Percentiles rank a stretch among this genome's conserved stretches.
Conservation (phyloP, 2,888 invertebrate genomes). For the Sialis fuliginosa region DNA sequence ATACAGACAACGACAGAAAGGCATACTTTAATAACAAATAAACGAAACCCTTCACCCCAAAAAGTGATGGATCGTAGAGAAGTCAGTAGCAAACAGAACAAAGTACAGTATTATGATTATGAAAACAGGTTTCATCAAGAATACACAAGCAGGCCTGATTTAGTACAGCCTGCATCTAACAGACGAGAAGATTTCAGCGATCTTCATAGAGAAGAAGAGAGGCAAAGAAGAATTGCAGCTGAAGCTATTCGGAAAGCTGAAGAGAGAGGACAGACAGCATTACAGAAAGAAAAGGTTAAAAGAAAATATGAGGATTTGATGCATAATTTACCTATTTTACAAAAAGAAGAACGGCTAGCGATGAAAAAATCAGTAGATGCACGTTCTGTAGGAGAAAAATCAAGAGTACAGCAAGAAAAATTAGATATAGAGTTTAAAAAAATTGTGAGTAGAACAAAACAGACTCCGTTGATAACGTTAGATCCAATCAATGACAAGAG, state of each 20-base stretch:
- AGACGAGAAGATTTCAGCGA: slow-evolving; percentile 10
- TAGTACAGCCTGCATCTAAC: slow-evolving; percentile 8
- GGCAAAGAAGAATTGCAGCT: no score
- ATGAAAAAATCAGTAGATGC: slow-evolving; percentile 14
- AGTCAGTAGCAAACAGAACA: slow-evolving; percentile 8
- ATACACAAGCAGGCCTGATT: slow-evolving; percentile 18
- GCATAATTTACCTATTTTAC: slow-evolving; percentile 24
- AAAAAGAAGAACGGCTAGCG: slow-evolving; percentile 22
- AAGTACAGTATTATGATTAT: slow-evolving; percentile 30
- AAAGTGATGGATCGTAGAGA: neutral
- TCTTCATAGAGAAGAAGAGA: slow-evolving; percentile 16
- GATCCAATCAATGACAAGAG: neutral
- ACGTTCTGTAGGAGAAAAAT: slow-evolving; percentile 26
- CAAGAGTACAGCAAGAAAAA: slow-evolving; percentile 23
- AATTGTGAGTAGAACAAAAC: slow-evolving; percentile 22
- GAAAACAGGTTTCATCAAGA: slow-evolving; percentile 25
- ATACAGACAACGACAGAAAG: no score
- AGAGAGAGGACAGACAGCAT: slow-evolving; percentile 27
- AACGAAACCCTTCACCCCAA: no score
- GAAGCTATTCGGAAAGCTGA: slow-evolving; percentile 14
- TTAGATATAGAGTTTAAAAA: no score
- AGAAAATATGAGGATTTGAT: slow-evolving; percentile 30
- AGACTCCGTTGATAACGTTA: slow-evolving; percentile 9
- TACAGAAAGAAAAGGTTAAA: slow-evolving; percentile 29
- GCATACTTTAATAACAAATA: no score